Percentiles rank a stretch among this genome's conserved stretches.
These are phyloP conservation scores for Columbina picui DNA, from an alignment of 2,113 vertebrate genomes.

Conservation along the genomic window DNA sequence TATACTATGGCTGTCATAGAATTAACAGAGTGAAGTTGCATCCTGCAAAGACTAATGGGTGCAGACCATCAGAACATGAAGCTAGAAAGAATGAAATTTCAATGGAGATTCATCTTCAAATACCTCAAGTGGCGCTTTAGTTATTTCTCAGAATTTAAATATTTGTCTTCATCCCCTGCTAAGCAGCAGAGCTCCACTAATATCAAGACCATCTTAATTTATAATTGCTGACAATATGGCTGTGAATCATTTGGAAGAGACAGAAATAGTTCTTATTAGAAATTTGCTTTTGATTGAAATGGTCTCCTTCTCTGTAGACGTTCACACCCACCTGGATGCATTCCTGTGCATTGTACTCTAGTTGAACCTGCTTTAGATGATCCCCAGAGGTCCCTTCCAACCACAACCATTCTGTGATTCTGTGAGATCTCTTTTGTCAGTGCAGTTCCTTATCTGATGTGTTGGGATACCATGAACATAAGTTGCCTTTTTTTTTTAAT, in stretches of 20 bases:
- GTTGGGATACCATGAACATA: not conserved
- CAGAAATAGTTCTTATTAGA: not conserved
- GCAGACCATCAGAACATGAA: not conserved
- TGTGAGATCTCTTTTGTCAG: not conserved
- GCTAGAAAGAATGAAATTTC: not conserved
- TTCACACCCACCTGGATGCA: too few species aligned
- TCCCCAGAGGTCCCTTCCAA: too few species aligned
- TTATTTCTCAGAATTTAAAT: not conserved
- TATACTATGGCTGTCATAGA: not conserved
- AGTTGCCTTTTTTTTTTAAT: not conserved
- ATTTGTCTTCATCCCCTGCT: not conserved
- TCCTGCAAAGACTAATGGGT: not conserved
- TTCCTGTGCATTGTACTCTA: too few species aligned
- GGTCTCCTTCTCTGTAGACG: too few species aligned
- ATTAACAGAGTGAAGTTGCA: not conserved
- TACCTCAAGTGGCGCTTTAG: not conserved
- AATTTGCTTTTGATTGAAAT: not conserved
- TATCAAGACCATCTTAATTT: not conserved
- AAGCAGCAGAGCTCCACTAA: not conserved
- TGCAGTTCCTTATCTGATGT: not conserved
- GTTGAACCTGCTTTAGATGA: too few species aligned
- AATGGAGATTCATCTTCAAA: not conserved
- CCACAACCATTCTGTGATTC: too few species aligned
- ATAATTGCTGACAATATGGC: not conserved
- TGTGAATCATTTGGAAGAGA: not conserved